Evolutionary conservation across 2,797 vertebrate genomes (phyloP).

Genomic region (Mastacembelus armatus): DNA sequence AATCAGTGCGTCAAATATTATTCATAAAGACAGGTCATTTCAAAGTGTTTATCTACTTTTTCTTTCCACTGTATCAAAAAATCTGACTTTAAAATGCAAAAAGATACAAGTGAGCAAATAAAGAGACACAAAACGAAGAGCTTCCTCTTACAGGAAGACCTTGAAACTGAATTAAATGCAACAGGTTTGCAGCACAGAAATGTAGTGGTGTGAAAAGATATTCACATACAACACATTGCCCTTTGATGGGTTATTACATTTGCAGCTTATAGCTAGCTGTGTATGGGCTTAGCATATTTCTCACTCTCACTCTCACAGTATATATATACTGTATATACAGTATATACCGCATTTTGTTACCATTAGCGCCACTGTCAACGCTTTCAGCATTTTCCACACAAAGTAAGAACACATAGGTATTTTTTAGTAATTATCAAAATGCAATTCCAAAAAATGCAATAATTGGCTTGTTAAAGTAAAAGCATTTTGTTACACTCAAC

Average conservation of each 20-base stretch:
- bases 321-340: no score
- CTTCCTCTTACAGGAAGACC: neutral
- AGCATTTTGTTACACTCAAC: conserved; percentile 28
- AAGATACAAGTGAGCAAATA: neutral
- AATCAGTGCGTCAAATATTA: no score
- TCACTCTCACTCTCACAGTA: no score
- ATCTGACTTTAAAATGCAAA: neutral
- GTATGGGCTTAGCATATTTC: no score
- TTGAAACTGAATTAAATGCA: neutral
- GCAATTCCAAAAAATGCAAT: conserved; percentile 46
- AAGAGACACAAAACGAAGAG: neutral
- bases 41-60: no score
- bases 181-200: neutral
- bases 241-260: neutral
- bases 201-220: neutral
- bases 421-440: conserved; percentile 58
- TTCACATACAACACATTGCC: neutral
- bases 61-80: no score
- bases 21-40: no score
- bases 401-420: conserved; percentile 47
- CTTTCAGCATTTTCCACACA: conserved; percentile 49
- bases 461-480: conserved; percentile 59
- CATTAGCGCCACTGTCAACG: conserved; percentile 40
- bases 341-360: no score
- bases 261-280: no score